phyloP scores from a whole-genome alignment of 2,797 vertebrate species.

The Tachyglossus aculeatus region DNA sequence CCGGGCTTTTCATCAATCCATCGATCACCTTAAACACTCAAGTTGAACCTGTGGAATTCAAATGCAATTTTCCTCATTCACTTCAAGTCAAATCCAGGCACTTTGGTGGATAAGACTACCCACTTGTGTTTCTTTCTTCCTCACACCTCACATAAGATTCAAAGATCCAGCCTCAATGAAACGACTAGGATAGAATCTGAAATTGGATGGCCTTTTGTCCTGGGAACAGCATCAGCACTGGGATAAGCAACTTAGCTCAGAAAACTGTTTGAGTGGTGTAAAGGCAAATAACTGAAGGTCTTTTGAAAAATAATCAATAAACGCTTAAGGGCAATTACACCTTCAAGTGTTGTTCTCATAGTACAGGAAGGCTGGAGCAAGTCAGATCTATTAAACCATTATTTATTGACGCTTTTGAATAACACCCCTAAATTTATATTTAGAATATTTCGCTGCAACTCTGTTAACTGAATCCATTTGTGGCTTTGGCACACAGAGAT shows the following conservation, averaged over 20 bases:
- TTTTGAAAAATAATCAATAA: constrained; percentile 49
- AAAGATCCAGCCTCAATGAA: constrained; percentile 29
- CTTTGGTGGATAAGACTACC: neutral
- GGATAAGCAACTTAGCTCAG: constrained; percentile 21
- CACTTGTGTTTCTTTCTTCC: constrained; percentile 20
- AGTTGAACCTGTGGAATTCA: no score
- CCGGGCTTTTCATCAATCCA: no score
- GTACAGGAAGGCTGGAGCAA: constrained; percentile 21
- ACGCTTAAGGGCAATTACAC: constrained; percentile 38
- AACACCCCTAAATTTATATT: neutral
- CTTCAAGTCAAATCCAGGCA: no score
- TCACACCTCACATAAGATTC: constrained; percentile 19
- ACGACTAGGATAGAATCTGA: neutral
- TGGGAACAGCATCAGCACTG: constrained; percentile 6
- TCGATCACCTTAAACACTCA: no score
- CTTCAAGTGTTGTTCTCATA: constrained; percentile 15
- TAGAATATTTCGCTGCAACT: neutral
- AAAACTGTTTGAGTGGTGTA: constrained; percentile 10
- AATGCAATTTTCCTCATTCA: no score
- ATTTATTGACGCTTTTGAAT: constrained; percentile 23
- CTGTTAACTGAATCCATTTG: neutral
- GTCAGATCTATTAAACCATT: neutral
- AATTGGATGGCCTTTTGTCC: constrained; percentile 20
- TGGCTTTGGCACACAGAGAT: neutral
- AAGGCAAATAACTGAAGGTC: constrained; percentile 11